These are phyloP conservation scores for Tragelaphus scriptus DNA, from an alignment of 2,113 vertebrate genomes.

Conservation along the genomic window DNA sequence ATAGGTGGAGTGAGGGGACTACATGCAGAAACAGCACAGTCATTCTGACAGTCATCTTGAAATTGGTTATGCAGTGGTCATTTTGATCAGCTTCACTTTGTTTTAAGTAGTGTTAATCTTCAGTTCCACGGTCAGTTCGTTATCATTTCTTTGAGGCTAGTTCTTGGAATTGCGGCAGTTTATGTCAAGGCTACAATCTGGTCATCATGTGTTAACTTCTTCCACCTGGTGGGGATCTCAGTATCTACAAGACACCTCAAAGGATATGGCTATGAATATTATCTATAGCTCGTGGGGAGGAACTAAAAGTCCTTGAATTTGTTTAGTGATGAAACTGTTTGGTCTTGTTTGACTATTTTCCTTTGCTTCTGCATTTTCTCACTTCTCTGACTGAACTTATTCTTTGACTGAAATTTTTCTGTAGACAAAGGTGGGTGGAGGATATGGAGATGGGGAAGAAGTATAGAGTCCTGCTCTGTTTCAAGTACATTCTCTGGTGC, in stretches of 20 bases:
- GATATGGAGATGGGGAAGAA: neutral
- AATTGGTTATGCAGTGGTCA: fast-evolving
- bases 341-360: neutral
- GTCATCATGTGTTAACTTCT: neutral
- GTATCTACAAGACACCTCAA: neutral
- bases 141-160: neutral
- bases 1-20: neutral
- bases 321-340: neutral
- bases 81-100: neutral
- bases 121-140: fast-evolving
- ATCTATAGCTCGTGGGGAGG: neutral
- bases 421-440: neutral
- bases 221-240: neutral
- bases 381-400: neutral
- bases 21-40: neutral
- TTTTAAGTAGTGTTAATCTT: neutral
- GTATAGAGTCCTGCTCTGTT: neutral
- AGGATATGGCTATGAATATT: neutral
- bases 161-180: neutral
- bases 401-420: neutral
- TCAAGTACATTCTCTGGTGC: neutral
- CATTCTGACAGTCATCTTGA: neutral
- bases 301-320: neutral
- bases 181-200: neutral
- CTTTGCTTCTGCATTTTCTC: neutral